Conservation (phyloP, 2,888 invertebrate genomes). For the Meteorus cinctellus region DNA sequence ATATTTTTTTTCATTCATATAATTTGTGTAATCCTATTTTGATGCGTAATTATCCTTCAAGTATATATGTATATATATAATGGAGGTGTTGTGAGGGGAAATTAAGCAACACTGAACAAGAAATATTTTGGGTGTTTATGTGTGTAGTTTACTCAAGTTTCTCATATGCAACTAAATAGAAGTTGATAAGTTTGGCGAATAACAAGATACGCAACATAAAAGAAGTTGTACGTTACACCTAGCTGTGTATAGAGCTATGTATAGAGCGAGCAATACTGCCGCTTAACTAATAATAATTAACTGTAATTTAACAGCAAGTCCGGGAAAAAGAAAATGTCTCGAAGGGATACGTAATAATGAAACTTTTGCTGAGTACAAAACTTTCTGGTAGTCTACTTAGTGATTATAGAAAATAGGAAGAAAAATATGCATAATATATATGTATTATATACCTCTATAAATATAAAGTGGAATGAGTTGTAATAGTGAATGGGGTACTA, state of each 20-base stretch:
- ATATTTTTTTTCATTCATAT: too few species aligned
- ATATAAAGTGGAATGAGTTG: not conserved
- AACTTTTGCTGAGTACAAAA: constrained; percentile 35
- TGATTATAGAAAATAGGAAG: not conserved
- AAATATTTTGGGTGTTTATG: not conserved
- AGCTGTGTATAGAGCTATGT: not conserved
- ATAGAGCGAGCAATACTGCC: not conserved
- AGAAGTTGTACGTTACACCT: constrained; percentile 1
- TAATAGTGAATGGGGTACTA: not conserved
- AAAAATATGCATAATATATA: not conserved
- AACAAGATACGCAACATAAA: constrained; percentile 9
- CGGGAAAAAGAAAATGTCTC: constrained; percentile 31
- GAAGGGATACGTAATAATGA: constrained; percentile 39
- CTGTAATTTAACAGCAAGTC: constrained; percentile 43
- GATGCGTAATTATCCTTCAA: too few species aligned
- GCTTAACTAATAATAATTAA: constrained; percentile 43
- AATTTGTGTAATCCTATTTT: too few species aligned
- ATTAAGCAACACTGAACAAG: too few species aligned
- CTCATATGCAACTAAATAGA: not conserved
- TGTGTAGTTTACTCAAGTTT: not conserved
- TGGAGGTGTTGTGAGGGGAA: too few species aligned
- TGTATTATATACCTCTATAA: not conserved
- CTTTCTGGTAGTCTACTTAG: not conserved
- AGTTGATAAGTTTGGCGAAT: not conserved
- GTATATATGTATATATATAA: too few species aligned